A percentile compares a stretch with the other conserved stretches of the same genome.
phyloP scores from a whole-genome alignment of 2,888 invertebrate genomes.

The Deilephila elpenor region DNA sequence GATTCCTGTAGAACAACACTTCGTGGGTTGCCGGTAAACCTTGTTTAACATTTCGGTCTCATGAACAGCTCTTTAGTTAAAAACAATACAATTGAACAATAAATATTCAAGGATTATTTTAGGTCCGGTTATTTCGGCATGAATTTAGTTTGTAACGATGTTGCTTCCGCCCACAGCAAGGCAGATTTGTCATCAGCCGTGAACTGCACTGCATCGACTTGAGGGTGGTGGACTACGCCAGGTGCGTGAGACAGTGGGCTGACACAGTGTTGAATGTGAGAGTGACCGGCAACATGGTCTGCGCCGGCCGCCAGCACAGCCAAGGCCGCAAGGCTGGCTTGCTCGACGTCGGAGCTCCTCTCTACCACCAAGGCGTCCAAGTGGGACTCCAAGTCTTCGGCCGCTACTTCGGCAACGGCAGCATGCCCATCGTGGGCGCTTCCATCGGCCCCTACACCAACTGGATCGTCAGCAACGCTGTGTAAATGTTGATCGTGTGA shows the following conservation, averaged over 20 bases:
- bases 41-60: too few relatives aligned
- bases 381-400: conserved; percentile 43
- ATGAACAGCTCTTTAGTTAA: too few relatives aligned
- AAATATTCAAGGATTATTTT: too few relatives aligned
- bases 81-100: too few relatives aligned
- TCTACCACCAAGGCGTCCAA: conserved; percentile 36
- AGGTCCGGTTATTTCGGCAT: too few relatives aligned
- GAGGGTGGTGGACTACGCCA: neutral
- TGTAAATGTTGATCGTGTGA: conserved; percentile 26
- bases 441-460: conserved; percentile 52
- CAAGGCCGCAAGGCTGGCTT: conserved; percentile 39
- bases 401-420: conserved; percentile 30
- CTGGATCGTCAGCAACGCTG: conserved; percentile 45
- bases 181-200: neutral
- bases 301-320: conserved; percentile 52
- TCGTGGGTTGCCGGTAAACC: too few relatives aligned
- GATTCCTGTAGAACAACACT: too few relatives aligned
- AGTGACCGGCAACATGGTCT: conserved; percentile 68
- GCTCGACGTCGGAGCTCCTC: conserved; percentile 44
- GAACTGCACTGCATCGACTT: neutral
- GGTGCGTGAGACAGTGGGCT: neutral
- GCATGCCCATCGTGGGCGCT: conserved; percentile 69
- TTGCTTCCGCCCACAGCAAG: conserved; percentile 5
- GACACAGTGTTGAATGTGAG: neutral
- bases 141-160: neutral